Conservation (phyloP, 1,140 invertebrate genomes). For the Drosophila grimshawi region DNA sequence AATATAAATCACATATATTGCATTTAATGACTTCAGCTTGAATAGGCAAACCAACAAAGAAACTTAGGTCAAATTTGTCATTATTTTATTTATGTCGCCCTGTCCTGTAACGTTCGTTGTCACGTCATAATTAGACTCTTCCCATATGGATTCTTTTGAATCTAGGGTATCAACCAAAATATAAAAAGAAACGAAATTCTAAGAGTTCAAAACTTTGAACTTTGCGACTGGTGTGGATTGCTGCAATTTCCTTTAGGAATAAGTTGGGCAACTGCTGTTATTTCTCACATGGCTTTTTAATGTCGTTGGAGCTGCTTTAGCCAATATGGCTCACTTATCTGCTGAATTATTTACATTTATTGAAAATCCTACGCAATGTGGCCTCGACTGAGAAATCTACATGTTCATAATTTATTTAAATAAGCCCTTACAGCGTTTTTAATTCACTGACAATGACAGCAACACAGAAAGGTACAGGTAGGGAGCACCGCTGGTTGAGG, state of each 20-base stretch:
- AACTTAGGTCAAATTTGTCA: no score
- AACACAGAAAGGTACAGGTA: constrained; percentile 12
- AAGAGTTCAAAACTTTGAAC: constrained; percentile 36
- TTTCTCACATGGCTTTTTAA: constrained; percentile 75
- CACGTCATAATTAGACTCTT: no score
- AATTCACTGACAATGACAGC: constrained; percentile 78
- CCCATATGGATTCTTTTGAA: no score
- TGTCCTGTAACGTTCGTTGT: no score
- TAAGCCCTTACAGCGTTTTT: constrained; percentile 83
- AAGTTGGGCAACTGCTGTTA: constrained; percentile 45
- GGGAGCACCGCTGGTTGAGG: neutral
- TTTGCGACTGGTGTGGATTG: constrained; percentile 43
- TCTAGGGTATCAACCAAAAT: constrained; percentile 11
- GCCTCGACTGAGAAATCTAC: constrained; percentile 24
- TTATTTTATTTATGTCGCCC: no score
- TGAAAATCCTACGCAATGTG: constrained; percentile 56
- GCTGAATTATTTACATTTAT: constrained; percentile 78
- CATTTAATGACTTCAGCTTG: no score
- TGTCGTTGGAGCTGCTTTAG: constrained; percentile 57
- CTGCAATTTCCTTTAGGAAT: constrained; percentile 79
- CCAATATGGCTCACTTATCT: constrained; percentile 73
- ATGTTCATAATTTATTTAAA: constrained; percentile 78
- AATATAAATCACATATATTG: no score
- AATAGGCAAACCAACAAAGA: no score
- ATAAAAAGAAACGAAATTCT: constrained; percentile 12